Percentiles rank a stretch among this genome's conserved stretches.
These are phyloP conservation scores for Pomacea maculata DNA, from an alignment of 1,140 invertebrate species.

Conservation along the genomic window DNA sequence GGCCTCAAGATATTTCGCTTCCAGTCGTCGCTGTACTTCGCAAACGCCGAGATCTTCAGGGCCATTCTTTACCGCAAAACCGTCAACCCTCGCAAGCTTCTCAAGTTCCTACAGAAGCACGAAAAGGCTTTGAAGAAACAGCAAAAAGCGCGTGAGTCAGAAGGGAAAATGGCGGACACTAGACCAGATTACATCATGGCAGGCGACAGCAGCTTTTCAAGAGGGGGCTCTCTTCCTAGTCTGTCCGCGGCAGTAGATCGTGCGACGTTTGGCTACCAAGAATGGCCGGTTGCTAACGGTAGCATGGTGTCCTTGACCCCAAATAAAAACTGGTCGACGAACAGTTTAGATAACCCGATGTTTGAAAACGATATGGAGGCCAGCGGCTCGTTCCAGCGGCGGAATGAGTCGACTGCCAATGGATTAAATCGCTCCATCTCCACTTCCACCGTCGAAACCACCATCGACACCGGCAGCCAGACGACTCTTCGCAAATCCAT, in stretches of 20 bases:
- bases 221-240: neutral
- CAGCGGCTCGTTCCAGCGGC: neutral
- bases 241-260: no score
- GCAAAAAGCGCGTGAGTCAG: slow-evolving; percentile 26
- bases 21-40: slow-evolving; percentile 67
- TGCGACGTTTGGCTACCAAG: neutral
- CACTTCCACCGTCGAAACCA: slow-evolving; percentile 25
- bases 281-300: neutral
- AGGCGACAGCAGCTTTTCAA: slow-evolving; percentile 1
- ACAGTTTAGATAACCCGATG: slow-evolving; percentile 37
- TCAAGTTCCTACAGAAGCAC: slow-evolving; percentile 57
- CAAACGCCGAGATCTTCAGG: slow-evolving; percentile 67
- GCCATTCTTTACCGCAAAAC: slow-evolving; percentile 52
- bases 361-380: slow-evolving; percentile 31
- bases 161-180: slow-evolving; percentile 11
- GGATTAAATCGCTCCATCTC: slow-evolving; percentile 4
- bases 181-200: slow-evolving; percentile 20
- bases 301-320: no score
- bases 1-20: slow-evolving; percentile 67
- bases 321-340: slow-evolving; percentile 24
- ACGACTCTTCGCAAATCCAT: no score
- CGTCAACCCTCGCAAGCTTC: slow-evolving; percentile 50
- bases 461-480: neutral
- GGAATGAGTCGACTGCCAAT: neutral
- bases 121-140: slow-evolving; percentile 32